These are phyloP conservation scores for Hypotaenidia philippensis DNA, from an alignment of 2,797 vertebrate genomes.

Conservation along the genomic window DNA sequence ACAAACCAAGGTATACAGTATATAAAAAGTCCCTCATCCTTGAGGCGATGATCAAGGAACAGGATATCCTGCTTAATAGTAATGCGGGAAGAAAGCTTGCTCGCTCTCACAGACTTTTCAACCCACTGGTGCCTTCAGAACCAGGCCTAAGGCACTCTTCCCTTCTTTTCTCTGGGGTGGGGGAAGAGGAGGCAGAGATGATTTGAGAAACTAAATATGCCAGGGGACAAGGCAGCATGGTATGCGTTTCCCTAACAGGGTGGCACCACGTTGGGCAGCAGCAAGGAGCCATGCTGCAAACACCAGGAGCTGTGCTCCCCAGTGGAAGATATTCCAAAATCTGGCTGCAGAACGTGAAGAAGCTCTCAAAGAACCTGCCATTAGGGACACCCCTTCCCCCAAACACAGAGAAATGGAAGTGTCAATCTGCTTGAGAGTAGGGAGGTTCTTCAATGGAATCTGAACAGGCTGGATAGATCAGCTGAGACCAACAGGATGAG, in stretches of 20 bases:
- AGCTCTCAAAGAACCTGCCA: background rate
- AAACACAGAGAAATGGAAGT: background rate
- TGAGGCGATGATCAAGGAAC: conserved; percentile 53
- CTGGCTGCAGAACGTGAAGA: background rate
- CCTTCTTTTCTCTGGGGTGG: background rate
- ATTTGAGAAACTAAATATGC: background rate
- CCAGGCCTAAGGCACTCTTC: background rate
- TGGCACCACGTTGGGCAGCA: fast-evolving
- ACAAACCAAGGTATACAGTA: conserved; percentile 39
- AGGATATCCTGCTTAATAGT: conserved; percentile 70
- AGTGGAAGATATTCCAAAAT: background rate
- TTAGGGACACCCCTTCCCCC: fast-evolving
- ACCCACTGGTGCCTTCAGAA: conserved; percentile 41
- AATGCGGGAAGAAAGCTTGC: conserved; percentile 51
- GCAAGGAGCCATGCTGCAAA: background rate
- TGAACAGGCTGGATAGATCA: too few relatives aligned
- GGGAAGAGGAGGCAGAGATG: background rate
- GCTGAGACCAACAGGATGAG: too few relatives aligned
- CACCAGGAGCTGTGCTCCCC: background rate
- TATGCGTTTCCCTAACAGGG: background rate
- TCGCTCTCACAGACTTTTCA: conserved; percentile 60
- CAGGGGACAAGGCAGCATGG: background rate
- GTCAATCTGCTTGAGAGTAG: too few relatives aligned
- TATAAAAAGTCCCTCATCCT: conserved; percentile 50
- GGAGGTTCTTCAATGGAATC: too few relatives aligned